phyloP scores from a whole-genome alignment of 2,797 vertebrate genomes.

The Mareca strepera region DNA sequence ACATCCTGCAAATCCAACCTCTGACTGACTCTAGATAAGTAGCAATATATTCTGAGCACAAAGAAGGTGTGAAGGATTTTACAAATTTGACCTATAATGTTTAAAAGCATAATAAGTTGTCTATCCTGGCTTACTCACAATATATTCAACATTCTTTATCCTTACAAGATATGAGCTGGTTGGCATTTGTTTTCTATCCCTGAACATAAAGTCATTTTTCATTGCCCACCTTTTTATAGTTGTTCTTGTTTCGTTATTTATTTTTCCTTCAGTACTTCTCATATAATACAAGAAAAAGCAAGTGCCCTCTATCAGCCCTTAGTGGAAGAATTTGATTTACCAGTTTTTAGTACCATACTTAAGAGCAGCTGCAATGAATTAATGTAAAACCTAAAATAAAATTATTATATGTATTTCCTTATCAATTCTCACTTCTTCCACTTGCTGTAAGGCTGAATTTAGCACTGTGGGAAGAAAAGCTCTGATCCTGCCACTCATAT shows the following conservation, averaged over 20 bases:
- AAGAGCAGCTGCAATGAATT: neutral
- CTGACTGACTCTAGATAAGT: neutral
- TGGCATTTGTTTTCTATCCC: neutral
- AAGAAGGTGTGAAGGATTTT: neutral
- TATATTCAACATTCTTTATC: neutral
- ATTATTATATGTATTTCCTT: neutral
- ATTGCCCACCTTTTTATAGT: neutral
- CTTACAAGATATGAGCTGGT: neutral
- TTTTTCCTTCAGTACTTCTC: neutral
- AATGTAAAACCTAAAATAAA: slow-evolving; percentile 2
- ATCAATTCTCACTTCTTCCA: neutral
- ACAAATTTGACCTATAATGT: neutral
- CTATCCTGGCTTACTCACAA: neutral
- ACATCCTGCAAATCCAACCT: neutral
- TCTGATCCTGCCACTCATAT: neutral
- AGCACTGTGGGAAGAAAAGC: neutral
- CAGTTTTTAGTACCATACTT: neutral
- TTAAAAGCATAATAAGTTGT: neutral
- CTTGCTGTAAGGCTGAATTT: neutral
- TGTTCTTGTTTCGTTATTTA: neutral
- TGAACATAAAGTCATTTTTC: neutral
- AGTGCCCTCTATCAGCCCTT: neutral
- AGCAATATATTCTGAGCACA: neutral
- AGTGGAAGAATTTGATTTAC: neutral
- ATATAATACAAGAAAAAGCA: neutral